Conservation (phyloP, 2,113 vertebrate species). For the Dermatemys mawii region DNA sequence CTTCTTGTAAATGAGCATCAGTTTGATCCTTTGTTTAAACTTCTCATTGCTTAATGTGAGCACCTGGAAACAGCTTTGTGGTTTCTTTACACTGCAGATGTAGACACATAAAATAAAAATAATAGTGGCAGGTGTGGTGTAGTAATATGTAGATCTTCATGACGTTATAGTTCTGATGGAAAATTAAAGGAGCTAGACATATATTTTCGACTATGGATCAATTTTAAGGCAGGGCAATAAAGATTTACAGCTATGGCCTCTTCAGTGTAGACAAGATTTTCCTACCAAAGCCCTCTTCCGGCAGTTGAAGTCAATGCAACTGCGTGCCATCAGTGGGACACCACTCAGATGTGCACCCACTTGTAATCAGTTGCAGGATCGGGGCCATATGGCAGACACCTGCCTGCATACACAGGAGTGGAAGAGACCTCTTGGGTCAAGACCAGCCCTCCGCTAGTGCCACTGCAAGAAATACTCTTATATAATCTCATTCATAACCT, state of each 20-base stretch:
- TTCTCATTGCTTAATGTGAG: accelerated
- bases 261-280: neutral
- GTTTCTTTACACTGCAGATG: neutral
- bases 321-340: neutral
- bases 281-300: neutral
- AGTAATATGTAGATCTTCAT: neutral
- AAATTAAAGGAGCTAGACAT: neutral
- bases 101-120: neutral
- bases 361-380: neutral
- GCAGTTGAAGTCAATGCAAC: neutral
- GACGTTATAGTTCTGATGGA: neutral
- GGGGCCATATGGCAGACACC: neutral
- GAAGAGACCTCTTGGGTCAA: neutral
- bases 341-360: neutral
- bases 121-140: neutral
- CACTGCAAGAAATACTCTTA: neutral
- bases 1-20: neutral
- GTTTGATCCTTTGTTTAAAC: neutral
- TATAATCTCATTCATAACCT: neutral
- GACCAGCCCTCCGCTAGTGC: neutral
- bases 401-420: neutral
- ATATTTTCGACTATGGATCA: neutral
- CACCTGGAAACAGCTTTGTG: neutral
- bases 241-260: neutral
- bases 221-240: neutral